Base-by-base conservation (phyloP, 2,797 vertebrate genomes). In the Siniperca scherzeri region DNA sequence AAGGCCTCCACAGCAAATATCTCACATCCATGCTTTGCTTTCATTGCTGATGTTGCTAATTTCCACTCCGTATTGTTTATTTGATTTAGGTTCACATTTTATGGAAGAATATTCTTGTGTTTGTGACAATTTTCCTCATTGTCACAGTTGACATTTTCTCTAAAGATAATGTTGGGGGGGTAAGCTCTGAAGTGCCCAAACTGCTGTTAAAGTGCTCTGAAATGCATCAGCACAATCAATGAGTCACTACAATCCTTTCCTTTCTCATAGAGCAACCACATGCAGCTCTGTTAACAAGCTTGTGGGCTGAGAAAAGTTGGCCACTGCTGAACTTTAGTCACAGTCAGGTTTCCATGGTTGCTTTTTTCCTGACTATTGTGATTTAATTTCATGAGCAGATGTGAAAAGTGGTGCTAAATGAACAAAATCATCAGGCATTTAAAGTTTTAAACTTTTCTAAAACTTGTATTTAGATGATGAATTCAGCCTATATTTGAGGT, bases 311-410 rank as follows among this genome's bases (percentile, higher is more conserved):
- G 80, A 82, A 57, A 79, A 83, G 64, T 85, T 88, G 82, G 89
- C 84, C 64, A 56, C 81, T 17, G 76, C 73, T 81, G 77, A 87
- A 86, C 81, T 81, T 85, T 69, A 82, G 87, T 82, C 87, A 85
- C 77, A 87, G 78, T 86, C 84, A 70, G 81, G 84, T 87, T 88
- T 85, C 88, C 84, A 83, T 87, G 81, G 68, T 46, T 62, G 70
- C 81, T 61, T 73, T 78, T 68, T 76, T 70, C 76, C 80, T 62
- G 12, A 19, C 53, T 59, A 36, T 48, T 70, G 80, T 74, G 77
- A 86, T 80, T 83, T 80, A 53, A 79, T 81, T 84, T 78, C 74
- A 86, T 36, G 56, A 85, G 75, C 83, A 87, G 73, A 88, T 87
- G 86, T 86, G 73, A 25, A 62, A 62, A 60, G 68, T 40, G 52